Evolutionary conservation across 2,113 vertebrate species (phyloP).

Genomic region (Cyprinus carpio): DNA sequence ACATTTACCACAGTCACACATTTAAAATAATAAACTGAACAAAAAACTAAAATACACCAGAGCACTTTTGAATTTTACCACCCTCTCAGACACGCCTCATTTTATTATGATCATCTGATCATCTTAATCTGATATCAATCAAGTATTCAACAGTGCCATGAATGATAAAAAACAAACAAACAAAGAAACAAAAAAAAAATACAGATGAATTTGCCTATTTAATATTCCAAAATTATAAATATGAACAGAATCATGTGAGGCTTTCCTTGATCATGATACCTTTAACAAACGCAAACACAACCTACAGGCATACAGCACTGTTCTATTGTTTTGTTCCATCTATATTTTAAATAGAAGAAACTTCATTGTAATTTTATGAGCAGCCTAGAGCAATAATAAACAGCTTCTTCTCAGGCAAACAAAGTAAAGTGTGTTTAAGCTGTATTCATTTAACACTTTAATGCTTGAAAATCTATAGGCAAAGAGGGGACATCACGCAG

Average conservation of each 20-base stretch:
- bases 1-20: too few relatives aligned
- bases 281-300: too few relatives aligned
- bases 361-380: slow-evolving; percentile 16
- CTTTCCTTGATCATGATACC: not conserved
- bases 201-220: not conserved
- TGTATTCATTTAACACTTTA: not conserved
- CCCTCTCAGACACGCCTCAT: not conserved
- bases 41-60: not conserved
- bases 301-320: not conserved
- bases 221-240: not conserved
- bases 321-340: slow-evolving; percentile 12
- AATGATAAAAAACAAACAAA: not conserved
- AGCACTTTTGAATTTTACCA: not conserved
- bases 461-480: not conserved
- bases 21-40: not conserved
- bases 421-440: slow-evolving; percentile 3
- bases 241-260: not conserved
- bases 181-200: too few relatives aligned
- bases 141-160: not conserved
- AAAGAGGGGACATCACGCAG: too few relatives aligned
- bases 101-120: not conserved
- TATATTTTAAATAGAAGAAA: slow-evolving; percentile 11
- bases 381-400: slow-evolving; percentile 16
- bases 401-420: not conserved
- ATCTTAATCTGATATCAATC: not conserved